Base-by-base conservation (phyloP, 2,113 vertebrate species). In the Scartelaos histophorus region DNA sequence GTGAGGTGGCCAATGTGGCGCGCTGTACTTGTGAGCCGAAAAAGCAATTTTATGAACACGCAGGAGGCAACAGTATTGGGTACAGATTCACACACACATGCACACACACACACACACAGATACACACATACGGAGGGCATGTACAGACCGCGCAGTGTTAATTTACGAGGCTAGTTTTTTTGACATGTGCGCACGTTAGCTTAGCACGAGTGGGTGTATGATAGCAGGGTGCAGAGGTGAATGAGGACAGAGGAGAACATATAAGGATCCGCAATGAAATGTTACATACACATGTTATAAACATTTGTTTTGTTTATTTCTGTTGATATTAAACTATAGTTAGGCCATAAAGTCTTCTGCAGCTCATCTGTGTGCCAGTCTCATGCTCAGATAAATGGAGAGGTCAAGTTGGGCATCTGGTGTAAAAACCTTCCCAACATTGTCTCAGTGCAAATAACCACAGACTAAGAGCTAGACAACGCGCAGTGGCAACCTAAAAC, bases 11-110 rank as follows among this genome's bases (percentile, higher is more conserved):
- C 65, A 71, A 76, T 86, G 75, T 80, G 81, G 35, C 61, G 35
- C 61, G 3, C 56, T 78, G 79, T 78, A 86, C 77, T 85, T 84
- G 82, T 43, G 77, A 85, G 80, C 73, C 66, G 78, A 74, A 79
- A 66, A 67, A 78, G 69, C 2, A 13, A 64, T 66, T 79, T 49
- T 71, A 62, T 67, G 71, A 72, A 82, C 78, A 82, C 75, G 81
- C 70, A 21, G 76, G 73, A 64, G 22, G 56, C 56, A 58, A 10
- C 84, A 76, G 78, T 75, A 9, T 38, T 38, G 80, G 79, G 82
- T 75, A 87, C 64, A 13, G 3, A 21, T 73, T 82, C 56, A 53
- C 76, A 73, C 76, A 68, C 10, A 47, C 4, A 49, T 16, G 3
- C 47, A 15, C 46, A 47, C 46, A 47, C 16, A 49, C 51, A 53